phyloP scores from a whole-genome alignment of 2,888 invertebrate species.

The Cosmorhoe ocellata region DNA sequence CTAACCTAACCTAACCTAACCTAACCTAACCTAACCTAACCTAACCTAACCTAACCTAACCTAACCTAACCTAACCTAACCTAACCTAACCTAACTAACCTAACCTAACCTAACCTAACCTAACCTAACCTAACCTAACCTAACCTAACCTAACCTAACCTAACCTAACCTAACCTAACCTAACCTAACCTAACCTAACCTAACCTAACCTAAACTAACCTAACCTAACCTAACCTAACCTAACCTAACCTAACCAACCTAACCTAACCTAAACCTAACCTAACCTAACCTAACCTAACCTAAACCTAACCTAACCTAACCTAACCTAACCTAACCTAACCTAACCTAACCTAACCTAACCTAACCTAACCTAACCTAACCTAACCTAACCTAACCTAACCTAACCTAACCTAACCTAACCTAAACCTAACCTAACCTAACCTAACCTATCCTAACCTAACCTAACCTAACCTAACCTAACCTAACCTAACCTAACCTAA shows the following conservation, averaged over 20 bases:
- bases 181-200: conserved; percentile 9
- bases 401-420: too few relatives aligned
- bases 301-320: conserved; percentile 13
- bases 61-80: conserved; percentile 9
- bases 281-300: conserved; percentile 32
- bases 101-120: conserved; percentile 9
- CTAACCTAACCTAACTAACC: conserved; percentile 8
- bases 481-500: conserved; percentile 8
- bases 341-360: conserved; percentile 4
- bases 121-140: conserved; percentile 8
- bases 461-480: conserved; percentile 2
- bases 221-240: conserved; percentile 8
- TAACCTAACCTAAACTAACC: too few relatives aligned
- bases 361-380: conserved; percentile 9
- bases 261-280: too few relatives aligned
- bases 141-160: conserved; percentile 9
- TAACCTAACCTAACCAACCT: conserved; percentile 20
- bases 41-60: conserved; percentile 8
- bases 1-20: conserved; percentile 9
- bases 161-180: conserved; percentile 8
- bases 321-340: conserved; percentile 7
- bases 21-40: conserved; percentile 9
- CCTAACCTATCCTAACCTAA: conserved; percentile 6
- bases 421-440: conserved; percentile 22
- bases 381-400: conserved; percentile 9